Percentiles rank a stretch among this genome's conserved stretches.
Evolutionary conservation across 2,888 invertebrate species (phyloP).

Genomic region (Synergus itoensis): DNA sequence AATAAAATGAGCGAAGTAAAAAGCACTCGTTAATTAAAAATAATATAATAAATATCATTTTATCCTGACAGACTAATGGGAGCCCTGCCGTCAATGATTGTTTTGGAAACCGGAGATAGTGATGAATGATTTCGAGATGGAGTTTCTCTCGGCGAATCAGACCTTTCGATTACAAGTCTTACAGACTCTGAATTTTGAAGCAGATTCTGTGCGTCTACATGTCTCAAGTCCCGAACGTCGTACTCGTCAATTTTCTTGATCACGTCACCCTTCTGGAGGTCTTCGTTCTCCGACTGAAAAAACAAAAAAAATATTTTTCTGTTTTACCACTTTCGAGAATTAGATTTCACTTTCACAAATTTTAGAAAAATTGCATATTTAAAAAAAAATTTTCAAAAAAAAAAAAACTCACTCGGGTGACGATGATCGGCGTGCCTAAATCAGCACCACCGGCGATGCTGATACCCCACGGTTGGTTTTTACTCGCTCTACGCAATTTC

Average conservation of each 20-base stretch:
- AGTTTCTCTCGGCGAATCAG: conserved; percentile 69
- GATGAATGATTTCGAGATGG: conserved; percentile 64
- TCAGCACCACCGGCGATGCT: conserved; percentile 92
- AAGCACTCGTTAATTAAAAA: conserved; percentile 15
- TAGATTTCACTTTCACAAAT: not conserved
- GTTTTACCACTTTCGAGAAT: not conserved
- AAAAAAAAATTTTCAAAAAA: conserved; percentile 1
- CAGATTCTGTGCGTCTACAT: conserved; percentile 94
- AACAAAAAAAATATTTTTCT: conserved; percentile 42
- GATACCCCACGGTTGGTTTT: conserved; percentile 90
- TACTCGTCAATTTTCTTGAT: conserved; percentile 94
- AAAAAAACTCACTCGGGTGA: conserved; percentile 87
- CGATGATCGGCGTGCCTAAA: conserved; percentile 91
- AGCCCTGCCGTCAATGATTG: conserved; percentile 68
- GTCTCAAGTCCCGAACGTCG: conserved; percentile 91
- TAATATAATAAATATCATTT: conserved; percentile 41
- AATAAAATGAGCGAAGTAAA: not conserved
- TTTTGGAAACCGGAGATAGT: conserved; percentile 65
- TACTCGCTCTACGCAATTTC: conserved; percentile 85
- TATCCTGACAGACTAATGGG: conserved; percentile 72
- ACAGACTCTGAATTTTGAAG: conserved; percentile 91
- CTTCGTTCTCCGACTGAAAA: conserved; percentile 89
- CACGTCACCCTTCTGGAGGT: conserved; percentile 93
- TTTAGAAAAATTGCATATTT: too few relatives aligned
- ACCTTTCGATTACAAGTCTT: conserved; percentile 90